phyloP scores from a whole-genome alignment of 2,113 vertebrate species.

The Chunga burmeisteri region DNA sequence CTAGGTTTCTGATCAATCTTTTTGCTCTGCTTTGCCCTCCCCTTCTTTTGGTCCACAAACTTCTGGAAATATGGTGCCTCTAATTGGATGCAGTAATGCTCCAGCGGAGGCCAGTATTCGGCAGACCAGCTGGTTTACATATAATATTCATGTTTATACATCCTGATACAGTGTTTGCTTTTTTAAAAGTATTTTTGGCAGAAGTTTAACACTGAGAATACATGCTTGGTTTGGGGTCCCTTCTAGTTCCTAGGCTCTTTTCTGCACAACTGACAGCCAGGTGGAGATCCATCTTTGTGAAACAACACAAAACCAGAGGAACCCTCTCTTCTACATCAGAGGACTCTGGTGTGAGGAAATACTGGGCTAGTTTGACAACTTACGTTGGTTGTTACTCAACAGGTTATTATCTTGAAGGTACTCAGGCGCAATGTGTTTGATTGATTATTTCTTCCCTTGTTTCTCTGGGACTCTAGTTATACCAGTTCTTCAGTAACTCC shows the following conservation, averaged over 20 bases:
- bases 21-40: not conserved
- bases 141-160: constrained; percentile 53
- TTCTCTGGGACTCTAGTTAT: not conserved
- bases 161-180: constrained; percentile 31
- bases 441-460: not conserved
- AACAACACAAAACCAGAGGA: not conserved
- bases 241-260: not conserved
- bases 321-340: not conserved
- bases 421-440: rapidly evolving
- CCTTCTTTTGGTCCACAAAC: not conserved
- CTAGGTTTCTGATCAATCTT: not conserved
- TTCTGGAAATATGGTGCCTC: constrained; percentile 22
- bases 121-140: constrained; percentile 54
- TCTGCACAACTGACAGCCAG: not conserved
- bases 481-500: not conserved
- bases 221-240: not conserved
- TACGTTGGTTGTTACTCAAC: not conserved
- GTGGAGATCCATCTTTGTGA: not conserved
- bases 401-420: not conserved
- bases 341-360: not conserved
- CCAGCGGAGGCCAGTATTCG: constrained; percentile 12
- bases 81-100: constrained; percentile 49
- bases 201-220: constrained; percentile 14
- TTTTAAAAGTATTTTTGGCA: constrained; percentile 39
- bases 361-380: not conserved